These are phyloP conservation scores for Holotrichia oblita DNA, from an alignment of 1,140 invertebrate species.

Conservation along the genomic window DNA sequence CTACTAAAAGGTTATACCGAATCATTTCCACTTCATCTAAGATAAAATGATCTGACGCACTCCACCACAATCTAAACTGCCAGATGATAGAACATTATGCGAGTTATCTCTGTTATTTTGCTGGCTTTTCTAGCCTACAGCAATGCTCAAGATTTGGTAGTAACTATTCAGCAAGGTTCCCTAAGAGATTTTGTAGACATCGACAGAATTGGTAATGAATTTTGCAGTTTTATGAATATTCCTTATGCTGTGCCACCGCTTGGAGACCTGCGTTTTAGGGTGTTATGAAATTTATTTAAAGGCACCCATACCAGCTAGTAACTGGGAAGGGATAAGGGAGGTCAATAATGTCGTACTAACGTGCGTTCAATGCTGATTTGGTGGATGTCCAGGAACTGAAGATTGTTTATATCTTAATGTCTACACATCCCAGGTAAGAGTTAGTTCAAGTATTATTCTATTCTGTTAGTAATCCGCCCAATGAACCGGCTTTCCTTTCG, in stretches of 20 bases:
- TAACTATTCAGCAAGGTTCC: not conserved
- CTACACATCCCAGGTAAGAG: conserved; percentile 70
- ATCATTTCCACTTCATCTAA: no score
- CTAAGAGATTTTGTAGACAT: not conserved
- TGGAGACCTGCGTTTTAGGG: not conserved
- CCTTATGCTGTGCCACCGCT: not conserved
- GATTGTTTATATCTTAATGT: conserved; percentile 88
- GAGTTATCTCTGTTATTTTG: not conserved
- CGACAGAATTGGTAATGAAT: not conserved
- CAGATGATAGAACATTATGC: not conserved
- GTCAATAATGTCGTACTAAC: not conserved
- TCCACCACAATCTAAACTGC: no score
- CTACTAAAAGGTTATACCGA: no score
- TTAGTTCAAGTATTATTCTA: not conserved
- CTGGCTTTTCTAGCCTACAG: not conserved
- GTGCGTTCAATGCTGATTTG: not conserved
- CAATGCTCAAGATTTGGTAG: not conserved
- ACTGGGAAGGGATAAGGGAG: not conserved
- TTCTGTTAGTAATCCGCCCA: conserved; percentile 26
- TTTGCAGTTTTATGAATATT: not conserved
- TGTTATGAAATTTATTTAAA: not conserved
- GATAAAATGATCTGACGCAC: no score
- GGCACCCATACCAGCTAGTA: not conserved
- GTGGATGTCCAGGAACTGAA: conserved; percentile 65
- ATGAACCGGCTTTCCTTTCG: conserved; percentile 18